phyloP scores from a whole-genome alignment of 2,113 vertebrate genomes.

The Neodon shergylaensis region DNA sequence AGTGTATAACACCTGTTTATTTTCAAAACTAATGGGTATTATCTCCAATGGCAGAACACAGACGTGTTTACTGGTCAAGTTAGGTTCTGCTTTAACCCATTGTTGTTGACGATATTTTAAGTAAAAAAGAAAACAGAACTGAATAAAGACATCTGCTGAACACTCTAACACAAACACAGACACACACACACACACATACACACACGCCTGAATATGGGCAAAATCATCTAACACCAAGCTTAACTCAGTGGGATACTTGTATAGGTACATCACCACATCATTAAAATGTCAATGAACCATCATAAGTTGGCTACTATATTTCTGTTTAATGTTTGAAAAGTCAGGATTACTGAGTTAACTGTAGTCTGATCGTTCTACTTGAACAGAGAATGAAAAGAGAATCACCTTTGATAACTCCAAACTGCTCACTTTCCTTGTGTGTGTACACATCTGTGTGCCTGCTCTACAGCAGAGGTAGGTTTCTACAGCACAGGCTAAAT shows the following conservation, averaged over 20 bases:
- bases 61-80: not conserved
- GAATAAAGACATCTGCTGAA: not conserved
- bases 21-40: not conserved
- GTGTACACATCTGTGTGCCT: not conserved
- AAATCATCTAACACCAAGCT: not conserved
- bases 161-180: too few species aligned
- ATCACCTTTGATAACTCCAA: not conserved
- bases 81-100: not conserved
- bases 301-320: not conserved
- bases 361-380: not conserved
- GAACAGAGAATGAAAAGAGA: not conserved
- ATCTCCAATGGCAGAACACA: not conserved
- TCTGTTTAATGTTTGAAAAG: not conserved
- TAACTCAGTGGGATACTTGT: not conserved
- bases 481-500: not conserved
- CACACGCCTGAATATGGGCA: not conserved
- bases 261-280: not conserved
- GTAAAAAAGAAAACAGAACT: not conserved
- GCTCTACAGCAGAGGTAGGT: not conserved
- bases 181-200: too few species aligned
- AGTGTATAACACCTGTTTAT: not conserved
- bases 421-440: not conserved
- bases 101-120: not conserved
- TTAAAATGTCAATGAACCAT: not conserved
- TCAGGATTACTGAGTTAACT: not conserved